These are phyloP conservation scores for Pterophyllum scalare DNA, from an alignment of 2,113 vertebrate species.

Conservation along the genomic window DNA sequence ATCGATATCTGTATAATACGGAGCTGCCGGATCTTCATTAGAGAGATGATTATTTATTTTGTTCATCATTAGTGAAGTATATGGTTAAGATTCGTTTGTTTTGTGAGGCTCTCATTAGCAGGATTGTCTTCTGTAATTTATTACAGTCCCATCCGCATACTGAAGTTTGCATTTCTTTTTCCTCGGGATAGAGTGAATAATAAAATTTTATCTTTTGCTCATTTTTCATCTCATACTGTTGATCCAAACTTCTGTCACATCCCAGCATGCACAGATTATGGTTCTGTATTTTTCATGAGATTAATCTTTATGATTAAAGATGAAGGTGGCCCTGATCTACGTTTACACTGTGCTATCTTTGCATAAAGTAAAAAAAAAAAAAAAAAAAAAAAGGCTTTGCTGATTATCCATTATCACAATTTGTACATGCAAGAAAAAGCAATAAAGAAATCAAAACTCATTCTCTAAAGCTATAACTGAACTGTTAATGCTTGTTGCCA, in stretches of 20 bases:
- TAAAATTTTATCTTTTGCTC: background rate
- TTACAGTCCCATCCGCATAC: background rate
- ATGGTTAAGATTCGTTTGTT: conserved; percentile 37
- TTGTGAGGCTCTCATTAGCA: conserved; percentile 13
- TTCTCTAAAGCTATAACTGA: conserved; percentile 24
- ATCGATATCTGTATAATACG: conserved; percentile 18
- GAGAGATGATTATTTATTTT: conserved; percentile 23
- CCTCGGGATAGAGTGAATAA: background rate
- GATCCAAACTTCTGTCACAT: conserved; percentile 16
- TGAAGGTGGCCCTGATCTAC: conserved; percentile 4
- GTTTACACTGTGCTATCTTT: background rate
- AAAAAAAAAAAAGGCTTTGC: conserved; percentile 8
- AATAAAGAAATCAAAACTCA: conserved; percentile 8
- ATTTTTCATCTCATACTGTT: background rate
- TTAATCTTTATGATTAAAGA: conserved; percentile 6
- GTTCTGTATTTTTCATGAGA: background rate
- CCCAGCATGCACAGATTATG: background rate
- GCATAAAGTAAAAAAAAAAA: background rate
- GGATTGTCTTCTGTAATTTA: conserved; percentile 5
- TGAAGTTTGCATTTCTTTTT: background rate
- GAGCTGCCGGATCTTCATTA: conserved; percentile 46
- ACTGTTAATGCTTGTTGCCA: conserved; percentile 29
- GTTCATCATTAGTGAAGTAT: conserved; percentile 29
- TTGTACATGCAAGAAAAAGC: conserved; percentile 7
- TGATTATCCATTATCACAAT: conserved; percentile 30